Conservation (phyloP, 37 sponge, comb jelly and placozoan genomes). For the Cliona cf. orientalis region DNA sequence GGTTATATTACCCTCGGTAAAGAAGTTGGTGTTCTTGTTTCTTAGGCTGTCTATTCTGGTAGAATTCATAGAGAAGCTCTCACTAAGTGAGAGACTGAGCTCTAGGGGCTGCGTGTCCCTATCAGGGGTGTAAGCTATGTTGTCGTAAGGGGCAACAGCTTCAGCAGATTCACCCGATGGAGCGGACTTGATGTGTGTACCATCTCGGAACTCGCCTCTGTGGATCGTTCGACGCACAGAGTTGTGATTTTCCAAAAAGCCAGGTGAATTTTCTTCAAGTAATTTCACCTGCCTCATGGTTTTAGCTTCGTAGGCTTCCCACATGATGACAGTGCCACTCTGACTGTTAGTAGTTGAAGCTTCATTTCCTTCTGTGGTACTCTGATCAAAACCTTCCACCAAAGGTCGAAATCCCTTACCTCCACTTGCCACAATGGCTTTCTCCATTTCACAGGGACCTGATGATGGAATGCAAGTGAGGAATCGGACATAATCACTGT, state of each 20-base stretch:
- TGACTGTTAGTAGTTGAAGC: background rate
- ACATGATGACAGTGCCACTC: conserved; percentile 5
- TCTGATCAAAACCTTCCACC: background rate
- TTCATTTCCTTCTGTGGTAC: background rate
- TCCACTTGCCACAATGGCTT: conserved; percentile 69
- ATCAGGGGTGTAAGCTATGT: too few relatives aligned
- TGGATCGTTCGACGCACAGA: conserved; percentile 14
- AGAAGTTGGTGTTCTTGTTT: too few relatives aligned
- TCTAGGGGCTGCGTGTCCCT: too few relatives aligned
- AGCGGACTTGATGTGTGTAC: conserved; percentile 3
- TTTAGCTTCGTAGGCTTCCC: conserved; percentile 66
- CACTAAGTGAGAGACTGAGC: too few relatives aligned
- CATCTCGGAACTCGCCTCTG: conserved; percentile 38
- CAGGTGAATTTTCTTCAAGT: conserved; percentile 28
- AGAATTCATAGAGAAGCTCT: too few relatives aligned
- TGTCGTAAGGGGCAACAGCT: too few relatives aligned
- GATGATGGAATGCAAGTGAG: conserved; percentile 33
- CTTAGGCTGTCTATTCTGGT: too few relatives aligned
- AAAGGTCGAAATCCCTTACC: conserved; percentile 48
- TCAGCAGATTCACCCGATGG: too few relatives aligned
- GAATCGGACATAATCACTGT: conserved; percentile 61
- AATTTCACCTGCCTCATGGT: conserved; percentile 53
- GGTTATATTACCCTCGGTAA: too few relatives aligned
- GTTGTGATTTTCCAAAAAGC: conserved; percentile 32
- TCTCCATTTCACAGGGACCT: conserved; percentile 61